phyloP scores from a whole-genome alignment of 1,140 invertebrate genomes.

The Cheumatopsyche charites region DNA sequence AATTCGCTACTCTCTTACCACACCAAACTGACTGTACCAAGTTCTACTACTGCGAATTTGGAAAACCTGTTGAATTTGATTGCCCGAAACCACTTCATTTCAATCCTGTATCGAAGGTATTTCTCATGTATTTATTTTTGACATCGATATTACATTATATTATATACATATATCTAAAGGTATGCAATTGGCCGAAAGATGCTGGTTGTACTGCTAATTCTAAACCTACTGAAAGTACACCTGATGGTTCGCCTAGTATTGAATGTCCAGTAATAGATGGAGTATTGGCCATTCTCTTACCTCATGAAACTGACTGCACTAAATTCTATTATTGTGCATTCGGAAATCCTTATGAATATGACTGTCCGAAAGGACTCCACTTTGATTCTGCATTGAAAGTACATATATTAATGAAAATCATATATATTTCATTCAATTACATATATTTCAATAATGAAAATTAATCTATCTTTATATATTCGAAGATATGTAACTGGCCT shows the following conservation, averaged over 20 bases:
- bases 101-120: too few relatives aligned
- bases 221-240: too few relatives aligned
- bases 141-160: not conserved
- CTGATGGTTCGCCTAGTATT: not conserved
- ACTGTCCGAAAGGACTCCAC: not conserved
- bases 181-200: conserved; percentile 8
- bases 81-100: too few relatives aligned
- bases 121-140: too few relatives aligned
- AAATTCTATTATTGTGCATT: conserved; percentile 33
- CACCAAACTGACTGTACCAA: conserved; percentile 55
- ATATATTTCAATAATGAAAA: too few relatives aligned
- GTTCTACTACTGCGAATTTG: conserved; percentile 59
- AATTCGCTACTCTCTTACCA: conserved; percentile 46
- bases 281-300: not conserved
- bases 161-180: not conserved
- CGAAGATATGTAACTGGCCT: not conserved
- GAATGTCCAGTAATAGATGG: not conserved
- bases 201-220: not conserved
- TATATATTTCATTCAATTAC: too few relatives aligned
- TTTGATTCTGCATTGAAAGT: not conserved
- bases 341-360: not conserved
- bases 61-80: conserved; percentile 50
- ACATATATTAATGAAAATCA: not conserved
- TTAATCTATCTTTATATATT: too few relatives aligned
- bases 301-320: conserved; percentile 23